Conservation (phyloP, 92 coral and sea anemone genomes). For the Epizoanthus scotinus region DNA sequence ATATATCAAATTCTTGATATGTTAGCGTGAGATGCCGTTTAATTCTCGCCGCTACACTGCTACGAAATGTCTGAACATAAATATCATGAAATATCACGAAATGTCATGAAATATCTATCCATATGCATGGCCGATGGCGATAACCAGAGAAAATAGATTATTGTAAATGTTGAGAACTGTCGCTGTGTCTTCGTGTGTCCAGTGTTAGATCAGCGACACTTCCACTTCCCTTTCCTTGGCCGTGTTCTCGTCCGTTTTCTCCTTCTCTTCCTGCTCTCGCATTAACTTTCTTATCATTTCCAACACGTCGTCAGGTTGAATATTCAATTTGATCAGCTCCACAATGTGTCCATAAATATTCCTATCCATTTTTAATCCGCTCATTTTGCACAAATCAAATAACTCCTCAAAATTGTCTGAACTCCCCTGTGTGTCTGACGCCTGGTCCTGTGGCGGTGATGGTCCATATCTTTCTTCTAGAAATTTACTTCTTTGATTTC, state of each 20-base stretch:
- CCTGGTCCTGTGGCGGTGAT: constrained; percentile 46
- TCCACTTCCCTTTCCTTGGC: constrained; percentile 13
- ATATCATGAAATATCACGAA: too few relatives aligned
- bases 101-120: not conserved
- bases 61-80: too few relatives aligned
- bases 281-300: constrained; percentile 48
- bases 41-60: too few relatives aligned
- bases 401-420: constrained; percentile 53
- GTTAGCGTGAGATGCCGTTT: too few relatives aligned
- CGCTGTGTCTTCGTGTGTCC: not conserved
- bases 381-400: constrained; percentile 58
- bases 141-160: not conserved
- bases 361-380: constrained; percentile 67
- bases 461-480: not conserved
- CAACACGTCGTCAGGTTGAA: constrained; percentile 68
- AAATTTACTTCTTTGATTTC: not conserved
- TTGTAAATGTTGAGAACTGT: not conserved
- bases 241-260: not conserved
- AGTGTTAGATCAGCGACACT: constrained; percentile 19
- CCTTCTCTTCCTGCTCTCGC: constrained; percentile 23
- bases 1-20: too few relatives aligned
- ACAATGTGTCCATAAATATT: constrained; percentile 62
- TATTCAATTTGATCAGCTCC: constrained; percentile 61
- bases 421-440: constrained; percentile 42
- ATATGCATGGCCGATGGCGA: not conserved